Evolutionary conservation across 2,888 invertebrate species (phyloP).

Genomic region (Timandra comae): DNA sequence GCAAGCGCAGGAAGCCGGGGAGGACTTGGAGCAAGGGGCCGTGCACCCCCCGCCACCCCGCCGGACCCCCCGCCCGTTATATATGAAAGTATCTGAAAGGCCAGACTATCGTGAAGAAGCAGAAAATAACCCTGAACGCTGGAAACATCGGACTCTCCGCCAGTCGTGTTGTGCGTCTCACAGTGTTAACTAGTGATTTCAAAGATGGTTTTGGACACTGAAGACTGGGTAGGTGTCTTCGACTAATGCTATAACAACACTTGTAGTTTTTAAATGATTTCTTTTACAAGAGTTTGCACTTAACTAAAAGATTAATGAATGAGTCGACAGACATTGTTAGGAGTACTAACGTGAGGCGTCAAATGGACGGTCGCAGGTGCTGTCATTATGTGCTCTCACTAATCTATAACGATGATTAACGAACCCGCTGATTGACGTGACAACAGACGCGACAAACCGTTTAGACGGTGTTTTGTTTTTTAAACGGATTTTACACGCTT

Average conservation of each 20-base stretch:
- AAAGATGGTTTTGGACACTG: conserved; percentile 72
- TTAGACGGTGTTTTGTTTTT: conserved; percentile 5
- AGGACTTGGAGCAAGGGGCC: conserved; percentile 48
- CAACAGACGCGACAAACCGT: conserved; percentile 26
- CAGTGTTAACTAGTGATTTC: conserved; percentile 73
- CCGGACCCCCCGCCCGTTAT: conserved; percentile 35
- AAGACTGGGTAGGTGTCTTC: conserved; percentile 70
- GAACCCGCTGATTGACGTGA: conserved; percentile 28
- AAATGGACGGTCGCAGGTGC: conserved; percentile 40
- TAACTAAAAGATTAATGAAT: conserved; percentile 22
- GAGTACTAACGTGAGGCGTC: conserved; percentile 24
- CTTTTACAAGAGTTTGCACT: conserved; percentile 13
- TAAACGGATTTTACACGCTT: no score
- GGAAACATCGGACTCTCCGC: conserved; percentile 57
- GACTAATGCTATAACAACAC: conserved; percentile 15
- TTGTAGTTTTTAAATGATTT: conserved; percentile 9
- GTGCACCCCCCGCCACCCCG: conserved; percentile 38
- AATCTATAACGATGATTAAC: conserved; percentile 22
- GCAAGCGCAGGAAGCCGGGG: conserved; percentile 59
- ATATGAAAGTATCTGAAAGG: conserved; percentile 64
- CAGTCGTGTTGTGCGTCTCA: conserved; percentile 77
- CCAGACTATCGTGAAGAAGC: conserved; percentile 59
- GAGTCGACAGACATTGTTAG: conserved; percentile 14
- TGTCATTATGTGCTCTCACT: conserved; percentile 32
- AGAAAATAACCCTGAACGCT: conserved; percentile 75